These are phyloP conservation scores for Phataginus tricuspis DNA, from an alignment of 2,797 vertebrate genomes.

Conservation along the genomic window DNA sequence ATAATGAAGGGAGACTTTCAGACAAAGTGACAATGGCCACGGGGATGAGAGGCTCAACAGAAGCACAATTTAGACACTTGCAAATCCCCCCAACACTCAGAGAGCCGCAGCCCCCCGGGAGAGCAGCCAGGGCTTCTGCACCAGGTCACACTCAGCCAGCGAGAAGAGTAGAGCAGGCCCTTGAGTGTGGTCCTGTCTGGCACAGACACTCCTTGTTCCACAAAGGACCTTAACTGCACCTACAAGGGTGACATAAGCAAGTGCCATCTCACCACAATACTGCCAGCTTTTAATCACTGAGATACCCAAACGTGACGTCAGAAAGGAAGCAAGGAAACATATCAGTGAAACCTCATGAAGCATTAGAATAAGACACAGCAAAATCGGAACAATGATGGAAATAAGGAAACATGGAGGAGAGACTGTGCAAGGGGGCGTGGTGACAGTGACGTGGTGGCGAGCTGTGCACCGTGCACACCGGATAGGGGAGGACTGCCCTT, in stretches of 20 bases:
- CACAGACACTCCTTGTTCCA: accelerated
- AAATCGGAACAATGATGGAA: not conserved
- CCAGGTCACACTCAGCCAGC: not conserved
- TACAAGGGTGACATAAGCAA: accelerated
- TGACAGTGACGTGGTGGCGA: no score
- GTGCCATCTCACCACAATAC: accelerated
- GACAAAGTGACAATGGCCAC: accelerated
- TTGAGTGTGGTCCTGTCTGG: accelerated
- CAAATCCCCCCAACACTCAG: accelerated
- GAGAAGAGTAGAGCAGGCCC: not conserved
- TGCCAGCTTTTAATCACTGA: accelerated
- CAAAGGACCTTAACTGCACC: accelerated
- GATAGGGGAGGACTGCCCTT: no score
- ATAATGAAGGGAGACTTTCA: not conserved
- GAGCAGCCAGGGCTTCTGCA: no score
- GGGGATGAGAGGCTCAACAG: not conserved
- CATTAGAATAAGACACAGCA: not conserved
- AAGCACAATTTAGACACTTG: accelerated
- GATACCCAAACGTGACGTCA: accelerated
- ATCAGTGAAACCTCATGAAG: no score
- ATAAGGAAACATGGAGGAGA: not conserved
- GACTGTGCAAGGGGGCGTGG: accelerated
- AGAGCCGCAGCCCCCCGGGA: no score
- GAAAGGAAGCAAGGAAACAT: not conserved
- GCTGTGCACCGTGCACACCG: no score